Conservation (phyloP, 2,797 vertebrate species). For the Poecile montanus region DNA sequence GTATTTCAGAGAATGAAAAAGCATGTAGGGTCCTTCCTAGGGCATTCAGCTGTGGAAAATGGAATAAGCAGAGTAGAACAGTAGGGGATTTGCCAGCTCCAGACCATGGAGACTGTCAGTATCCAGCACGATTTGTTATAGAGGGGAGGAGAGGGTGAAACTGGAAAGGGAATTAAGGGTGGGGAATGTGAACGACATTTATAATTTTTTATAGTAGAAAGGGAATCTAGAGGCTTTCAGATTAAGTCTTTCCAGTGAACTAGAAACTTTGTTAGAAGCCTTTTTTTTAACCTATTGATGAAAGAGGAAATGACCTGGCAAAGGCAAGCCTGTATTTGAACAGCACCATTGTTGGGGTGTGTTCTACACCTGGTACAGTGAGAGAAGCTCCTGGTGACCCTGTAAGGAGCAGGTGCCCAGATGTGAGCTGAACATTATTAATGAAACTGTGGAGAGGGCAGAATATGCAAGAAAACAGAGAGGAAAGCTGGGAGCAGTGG, state of each 20-base stretch:
- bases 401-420: background rate
- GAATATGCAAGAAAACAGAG: background rate
- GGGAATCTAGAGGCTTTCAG: background rate
- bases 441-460: background rate
- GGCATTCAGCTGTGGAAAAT: background rate
- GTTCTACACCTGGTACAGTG: background rate
- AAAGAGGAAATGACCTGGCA: background rate
- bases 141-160: background rate
- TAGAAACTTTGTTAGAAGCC: background rate
- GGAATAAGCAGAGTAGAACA: background rate
- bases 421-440: background rate
- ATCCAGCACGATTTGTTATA: accelerated
- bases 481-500: background rate
- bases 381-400: background rate
- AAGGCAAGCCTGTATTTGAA: background rate
- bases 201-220: background rate
- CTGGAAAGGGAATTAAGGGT: background rate
- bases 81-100: background rate
- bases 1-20: background rate
- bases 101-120: background rate
- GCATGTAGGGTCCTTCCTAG: background rate
- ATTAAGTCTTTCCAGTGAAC: background rate
- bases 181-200: background rate
- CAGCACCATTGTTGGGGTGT: background rate
- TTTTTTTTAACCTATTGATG: background rate